A percentile compares a stretch with the other conserved stretches of the same genome.
Evolutionary conservation across 92 coral and sea anemone species (phyloP).

Genomic region (Micromussa lordhowensis): DNA sequence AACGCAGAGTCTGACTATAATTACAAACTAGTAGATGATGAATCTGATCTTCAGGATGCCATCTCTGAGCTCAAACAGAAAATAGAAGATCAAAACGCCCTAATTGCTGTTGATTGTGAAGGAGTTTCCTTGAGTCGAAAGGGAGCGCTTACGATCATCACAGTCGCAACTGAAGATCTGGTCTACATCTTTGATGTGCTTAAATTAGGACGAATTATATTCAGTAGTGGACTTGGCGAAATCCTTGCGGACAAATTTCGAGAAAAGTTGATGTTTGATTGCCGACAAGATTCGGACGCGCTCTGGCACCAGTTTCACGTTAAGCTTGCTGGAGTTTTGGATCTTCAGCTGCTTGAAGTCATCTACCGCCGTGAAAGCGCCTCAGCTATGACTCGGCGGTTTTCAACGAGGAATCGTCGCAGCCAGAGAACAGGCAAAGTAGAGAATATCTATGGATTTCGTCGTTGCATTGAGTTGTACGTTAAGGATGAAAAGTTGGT

Average conservation of each 20-base stretch:
- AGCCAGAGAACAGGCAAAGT: constrained; percentile 64
- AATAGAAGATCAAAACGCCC: constrained; percentile 35
- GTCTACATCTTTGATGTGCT: constrained; percentile 76
- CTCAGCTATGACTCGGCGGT: neutral
- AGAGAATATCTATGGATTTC: constrained; percentile 70
- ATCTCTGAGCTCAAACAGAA: constrained; percentile 64
- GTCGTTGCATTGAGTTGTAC: constrained; percentile 80
- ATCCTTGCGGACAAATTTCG: constrained; percentile 73
- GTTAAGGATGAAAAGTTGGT: constrained; percentile 64
- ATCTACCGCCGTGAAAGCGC: constrained; percentile 72
- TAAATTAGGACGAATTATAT: constrained; percentile 62
- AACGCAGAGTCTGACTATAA: constrained; percentile 33
- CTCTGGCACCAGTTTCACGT: constrained; percentile 78
- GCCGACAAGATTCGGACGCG: constrained; percentile 84
- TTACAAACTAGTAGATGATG: constrained; percentile 65
- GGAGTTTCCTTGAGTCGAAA: constrained; percentile 79
- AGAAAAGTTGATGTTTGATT: constrained; percentile 81
- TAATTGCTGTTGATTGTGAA: constrained; percentile 83
- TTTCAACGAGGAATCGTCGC: constrained; percentile 43
- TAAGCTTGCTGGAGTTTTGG: constrained; percentile 74
- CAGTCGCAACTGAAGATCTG: constrained; percentile 71
- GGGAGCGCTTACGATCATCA: constrained; percentile 76
- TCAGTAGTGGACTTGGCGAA: constrained; percentile 72
- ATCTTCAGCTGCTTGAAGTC: constrained; percentile 83
- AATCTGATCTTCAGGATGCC: constrained; percentile 55